These are phyloP conservation scores for Pandemis heparana DNA, from an alignment of 2,888 invertebrate genomes.

Conservation along the genomic window DNA sequence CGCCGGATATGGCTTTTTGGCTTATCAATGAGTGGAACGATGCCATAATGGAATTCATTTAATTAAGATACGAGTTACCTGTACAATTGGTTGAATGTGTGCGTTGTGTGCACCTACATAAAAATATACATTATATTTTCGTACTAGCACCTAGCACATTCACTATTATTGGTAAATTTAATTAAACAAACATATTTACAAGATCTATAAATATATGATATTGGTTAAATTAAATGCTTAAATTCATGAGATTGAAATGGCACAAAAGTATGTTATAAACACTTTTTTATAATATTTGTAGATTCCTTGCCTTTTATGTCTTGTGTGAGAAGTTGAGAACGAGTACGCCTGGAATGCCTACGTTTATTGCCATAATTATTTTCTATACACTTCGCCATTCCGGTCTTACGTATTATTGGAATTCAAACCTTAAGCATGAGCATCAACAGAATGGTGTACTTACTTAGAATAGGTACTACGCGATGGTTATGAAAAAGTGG, in stretches of 20 bases:
- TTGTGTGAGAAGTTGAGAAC: not conserved
- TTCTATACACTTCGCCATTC: not conserved
- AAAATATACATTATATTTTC: too few relatives aligned
- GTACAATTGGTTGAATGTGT: not conserved
- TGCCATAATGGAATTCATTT: conserved; percentile 18
- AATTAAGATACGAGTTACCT: conserved; percentile 20
- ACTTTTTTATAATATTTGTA: not conserved
- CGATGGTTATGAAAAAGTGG: too few relatives aligned
- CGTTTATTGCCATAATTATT: not conserved
- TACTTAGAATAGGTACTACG: too few relatives aligned
- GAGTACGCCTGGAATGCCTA: not conserved
- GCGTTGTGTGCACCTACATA: not conserved
- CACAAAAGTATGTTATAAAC: not conserved
- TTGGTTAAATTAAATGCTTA: too few relatives aligned
- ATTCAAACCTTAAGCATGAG: not conserved
- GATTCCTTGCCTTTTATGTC: not conserved
- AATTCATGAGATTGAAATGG: too few relatives aligned
- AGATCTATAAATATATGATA: too few relatives aligned
- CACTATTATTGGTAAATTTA: too few relatives aligned
- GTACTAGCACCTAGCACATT: too few relatives aligned
- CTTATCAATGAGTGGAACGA: conserved; percentile 30
- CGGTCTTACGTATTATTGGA: not conserved
- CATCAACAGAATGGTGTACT: not conserved
- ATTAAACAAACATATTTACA: too few relatives aligned
- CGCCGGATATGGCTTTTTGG: conserved; percentile 34